A percentile compares a stretch with the other conserved stretches of the same genome.
Evolutionary conservation across 2,888 invertebrate species (phyloP).

Genomic region (Hemaris fuciformis): DNA sequence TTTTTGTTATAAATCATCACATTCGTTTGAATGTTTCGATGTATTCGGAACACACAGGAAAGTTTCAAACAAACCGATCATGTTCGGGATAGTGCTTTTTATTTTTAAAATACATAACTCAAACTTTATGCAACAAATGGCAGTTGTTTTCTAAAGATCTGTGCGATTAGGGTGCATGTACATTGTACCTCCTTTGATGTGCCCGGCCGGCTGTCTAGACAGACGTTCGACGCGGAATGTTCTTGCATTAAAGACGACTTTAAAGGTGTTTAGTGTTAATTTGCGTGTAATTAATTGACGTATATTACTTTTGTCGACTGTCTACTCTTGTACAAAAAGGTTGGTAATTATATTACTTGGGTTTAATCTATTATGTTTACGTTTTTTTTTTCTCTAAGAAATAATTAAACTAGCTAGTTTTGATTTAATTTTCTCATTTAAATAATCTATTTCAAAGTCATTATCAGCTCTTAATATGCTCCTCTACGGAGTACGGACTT

Average conservation of each 20-base stretch:
- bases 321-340: too few relatives aligned
- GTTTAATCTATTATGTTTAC: too few relatives aligned
- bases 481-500: too few relatives aligned
- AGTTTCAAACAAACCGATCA: not conserved
- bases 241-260: not conserved
- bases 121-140: not conserved
- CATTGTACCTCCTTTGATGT: not conserved
- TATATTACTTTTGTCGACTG: too few relatives aligned
- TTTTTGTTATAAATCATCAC: conserved; percentile 1
- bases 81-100: not conserved
- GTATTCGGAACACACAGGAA: not conserved
- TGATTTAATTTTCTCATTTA: too few relatives aligned
- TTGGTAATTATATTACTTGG: too few relatives aligned
- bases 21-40: conserved; percentile 2
- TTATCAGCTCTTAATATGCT: too few relatives aligned
- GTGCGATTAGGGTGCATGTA: not conserved
- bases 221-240: not conserved
- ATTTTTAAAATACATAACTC: not conserved
- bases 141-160: not conserved
- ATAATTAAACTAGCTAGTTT: too few relatives aligned
- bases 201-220: conserved; percentile 7
- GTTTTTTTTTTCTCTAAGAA: too few relatives aligned
- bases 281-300: not conserved
- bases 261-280: not conserved
- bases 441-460: too few relatives aligned